Evolutionary conservation across 37 sponge, comb jelly and placozoan genomes (phyloP).

Genomic region (Cladorhizidae sp.): DNA sequence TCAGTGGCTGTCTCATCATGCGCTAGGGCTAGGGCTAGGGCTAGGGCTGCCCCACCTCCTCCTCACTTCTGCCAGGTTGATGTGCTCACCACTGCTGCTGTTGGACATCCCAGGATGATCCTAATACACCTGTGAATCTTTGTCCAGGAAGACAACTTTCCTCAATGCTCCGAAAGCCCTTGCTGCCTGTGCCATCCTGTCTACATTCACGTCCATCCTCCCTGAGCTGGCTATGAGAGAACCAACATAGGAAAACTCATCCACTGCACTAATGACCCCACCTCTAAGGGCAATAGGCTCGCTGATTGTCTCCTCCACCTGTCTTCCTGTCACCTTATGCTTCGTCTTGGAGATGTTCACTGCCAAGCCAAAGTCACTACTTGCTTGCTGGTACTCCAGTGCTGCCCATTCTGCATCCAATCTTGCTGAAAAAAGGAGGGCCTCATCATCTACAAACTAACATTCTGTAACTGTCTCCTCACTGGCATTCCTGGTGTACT

Average conservation of each 20-base stretch:
- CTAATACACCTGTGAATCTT: conserved; percentile 20
- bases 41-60: neutral
- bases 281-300: too few relatives aligned
- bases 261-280: too few relatives aligned
- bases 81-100: conserved; percentile 1
- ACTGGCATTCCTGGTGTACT: conserved; percentile 14
- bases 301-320: too few relatives aligned
- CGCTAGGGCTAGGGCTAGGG: too few relatives aligned
- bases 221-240: neutral
- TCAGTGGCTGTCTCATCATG: conserved; percentile 6
- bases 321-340: too few relatives aligned
- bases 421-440: conserved; percentile 1
- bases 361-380: too few relatives aligned
- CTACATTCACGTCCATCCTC: neutral
- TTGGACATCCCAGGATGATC: conserved; percentile 15
- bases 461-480: neutral
- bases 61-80: neutral
- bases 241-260: neutral
- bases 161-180: neutral
- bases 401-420: neutral
- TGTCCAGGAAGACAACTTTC: neutral
- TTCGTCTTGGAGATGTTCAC: too few relatives aligned
- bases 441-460: conserved; percentile 19
- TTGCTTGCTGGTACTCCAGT: too few relatives aligned
- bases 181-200: neutral